Base-by-base conservation (phyloP, 2,888 invertebrate species). In the Agrypnus murinus region DNA sequence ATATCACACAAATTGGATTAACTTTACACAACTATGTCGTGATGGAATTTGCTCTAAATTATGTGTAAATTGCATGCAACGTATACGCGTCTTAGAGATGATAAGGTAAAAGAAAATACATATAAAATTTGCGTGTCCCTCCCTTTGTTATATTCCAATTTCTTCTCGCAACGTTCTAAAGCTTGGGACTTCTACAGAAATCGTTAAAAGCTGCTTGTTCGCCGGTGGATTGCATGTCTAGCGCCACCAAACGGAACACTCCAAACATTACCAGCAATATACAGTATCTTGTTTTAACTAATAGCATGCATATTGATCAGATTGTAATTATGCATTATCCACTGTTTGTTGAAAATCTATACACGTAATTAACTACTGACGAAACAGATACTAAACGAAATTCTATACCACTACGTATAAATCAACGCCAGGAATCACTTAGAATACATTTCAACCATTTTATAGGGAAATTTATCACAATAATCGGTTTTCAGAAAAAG, bases 1-100 rank as follows among this genome's bases (percentile, higher is more conserved):
- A 64, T 60, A 59, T 58, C 48, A 31, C 64, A 50, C 48, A 66
- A 67, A 67, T 67, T 67, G 67, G 45, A 67, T 60, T 60, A 60
- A 46, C 38, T 66, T 45, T 55, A 55, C 55, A 55, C 55, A 55
- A 55, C 15, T 55, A 36, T 34, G 15, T 19, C 36, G 34, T 34
- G 55, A 34, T 55, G 55, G 55, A 58, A 45, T 48, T 31, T 32
- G 34, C 32, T 32, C 15, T 50, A 60, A 40, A 46, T 55, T 58
- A 48, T 58, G 31, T 63, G 45, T 48, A 45, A 63, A 48, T 63
- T 46, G 34, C 60, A 45, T 60, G 60, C 46, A 46, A 60, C 7
- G 40, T 19, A 19, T 48, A 46, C 50, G 62, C 48, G 62, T 36
- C 48, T 55, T 55, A 36, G 55, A 34, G 31, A 15, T 36, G 55